These are phyloP conservation scores for Sarcophaga rosellei DNA, from an alignment of 2,888 invertebrate genomes.

Conservation along the genomic window DNA sequence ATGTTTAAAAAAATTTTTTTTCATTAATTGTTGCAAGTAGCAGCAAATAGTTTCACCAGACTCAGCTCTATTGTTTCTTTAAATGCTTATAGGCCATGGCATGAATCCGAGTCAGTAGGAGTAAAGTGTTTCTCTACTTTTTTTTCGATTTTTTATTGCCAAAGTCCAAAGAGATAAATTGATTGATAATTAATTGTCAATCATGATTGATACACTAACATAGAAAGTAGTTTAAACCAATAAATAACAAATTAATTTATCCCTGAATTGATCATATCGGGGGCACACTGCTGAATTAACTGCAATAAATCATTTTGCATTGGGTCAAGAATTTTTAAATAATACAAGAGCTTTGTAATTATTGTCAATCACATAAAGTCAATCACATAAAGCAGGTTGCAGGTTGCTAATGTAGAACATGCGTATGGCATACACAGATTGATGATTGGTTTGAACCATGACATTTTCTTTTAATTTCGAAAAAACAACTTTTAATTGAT, in stretches of 20 bases:
- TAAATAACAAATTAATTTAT: background rate
- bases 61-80: background rate
- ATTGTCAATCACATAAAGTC: no score
- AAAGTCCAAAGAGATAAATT: slow-evolving; percentile 21
- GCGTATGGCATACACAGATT: no score
- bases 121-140: background rate
- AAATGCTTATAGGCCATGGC: background rate
- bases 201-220: slow-evolving; percentile 38
- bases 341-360: no score
- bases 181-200: slow-evolving; percentile 56
- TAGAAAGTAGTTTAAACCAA: slow-evolving; percentile 14
- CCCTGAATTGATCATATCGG: background rate
- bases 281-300: no score
- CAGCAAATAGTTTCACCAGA: slow-evolving; percentile 45
- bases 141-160: background rate
- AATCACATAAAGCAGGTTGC: no score
- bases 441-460: no score
- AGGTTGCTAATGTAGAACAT: no score
- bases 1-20: background rate
- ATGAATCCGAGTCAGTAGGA: slow-evolving; percentile 16
- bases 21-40: slow-evolving; percentile 50
- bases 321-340: no score
- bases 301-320: no score
- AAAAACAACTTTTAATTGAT: no score
- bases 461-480: no score